Evolutionary conservation across 2,797 vertebrate species (phyloP), one percentile per base, ranked within the genome.

Genomic region (Hirundo rustica): DNA sequence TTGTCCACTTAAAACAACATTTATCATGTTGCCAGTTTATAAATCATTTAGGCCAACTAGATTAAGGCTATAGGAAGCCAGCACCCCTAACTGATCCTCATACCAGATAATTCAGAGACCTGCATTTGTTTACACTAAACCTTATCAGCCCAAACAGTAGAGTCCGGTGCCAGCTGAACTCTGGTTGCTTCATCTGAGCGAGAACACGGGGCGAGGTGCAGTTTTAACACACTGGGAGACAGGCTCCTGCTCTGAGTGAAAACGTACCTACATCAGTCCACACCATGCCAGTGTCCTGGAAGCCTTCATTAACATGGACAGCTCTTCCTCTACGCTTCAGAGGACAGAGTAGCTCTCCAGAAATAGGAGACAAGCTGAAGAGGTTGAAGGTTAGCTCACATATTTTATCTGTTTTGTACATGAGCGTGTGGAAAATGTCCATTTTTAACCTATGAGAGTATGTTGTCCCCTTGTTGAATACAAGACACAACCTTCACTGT

Each of bases 31-130:
- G 95, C 97, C 97, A 97, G 97, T 83, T 97, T 97, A 98, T 98
- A 98, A 98, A 98, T 98, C 98, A 98, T 97, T 97, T 96, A 93
- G 60, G 92, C 94, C 97, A 97, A 98, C 98, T 97, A 97, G 96
- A 96, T 98, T 97, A 98, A 98, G 98, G 98, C 97, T 97, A 96
- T 96, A 96, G 97, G 97, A 97, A 97, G 95, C 66, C 96, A 97
- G 88, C 97, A 97, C 91, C 88, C 95, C 77, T 71, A 48, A 75
- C 73, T 92, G 96, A 97, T 96, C 94, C 85, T 88, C 94, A 94
- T 92, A 91, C 94, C 92, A 97, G 97, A 97, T 92, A 96, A 94
- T 96, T 92, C 89, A 95, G 95, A 95, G 94, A 96, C 95, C 95
- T 73, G 71, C 83, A 15, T 93, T 96, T 97, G 94, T 94, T 96